A percentile compares a stretch with the other conserved stretches of the same genome.
phyloP scores from a whole-genome alignment of 2,113 vertebrate genomes.

The Barnardius zonarius region DNA sequence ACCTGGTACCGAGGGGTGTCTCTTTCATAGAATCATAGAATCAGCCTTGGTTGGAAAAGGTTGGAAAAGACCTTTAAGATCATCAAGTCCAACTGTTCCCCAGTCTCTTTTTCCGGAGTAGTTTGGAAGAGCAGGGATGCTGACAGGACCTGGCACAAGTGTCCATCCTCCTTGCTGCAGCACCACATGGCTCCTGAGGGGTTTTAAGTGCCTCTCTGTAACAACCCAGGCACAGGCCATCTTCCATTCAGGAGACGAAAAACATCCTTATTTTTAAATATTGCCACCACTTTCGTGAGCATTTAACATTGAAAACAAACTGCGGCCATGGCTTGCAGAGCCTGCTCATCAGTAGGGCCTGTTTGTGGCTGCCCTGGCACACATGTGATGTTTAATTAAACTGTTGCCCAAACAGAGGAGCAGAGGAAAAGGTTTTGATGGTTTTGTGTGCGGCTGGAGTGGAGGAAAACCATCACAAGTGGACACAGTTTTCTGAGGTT shows the following conservation, averaged over 20 bases:
- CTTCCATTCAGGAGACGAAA: not conserved
- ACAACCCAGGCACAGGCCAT: not conserved
- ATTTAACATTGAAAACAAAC: not conserved
- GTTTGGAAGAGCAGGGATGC: not conserved
- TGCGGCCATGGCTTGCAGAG: not conserved
- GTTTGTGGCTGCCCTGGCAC: not conserved
- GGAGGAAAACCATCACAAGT: not conserved
- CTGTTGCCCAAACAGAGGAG: not conserved
- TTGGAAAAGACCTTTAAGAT: not conserved
- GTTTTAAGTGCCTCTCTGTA: not conserved
- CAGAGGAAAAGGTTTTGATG: not conserved
- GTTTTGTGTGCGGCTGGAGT: fast-evolving
- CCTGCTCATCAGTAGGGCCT: not conserved
- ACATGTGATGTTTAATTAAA: not conserved
- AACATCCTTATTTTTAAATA: not conserved
- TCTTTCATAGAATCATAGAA: not conserved
- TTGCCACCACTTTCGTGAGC: fast-evolving
- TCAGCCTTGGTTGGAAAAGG: not conserved
- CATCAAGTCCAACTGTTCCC: not conserved
- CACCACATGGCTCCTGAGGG: fast-evolving
- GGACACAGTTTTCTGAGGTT: not conserved
- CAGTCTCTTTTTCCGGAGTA: not conserved
- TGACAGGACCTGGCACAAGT: not conserved
- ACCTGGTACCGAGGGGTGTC: fast-evolving
- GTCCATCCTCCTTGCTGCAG: not conserved